phyloP scores from a whole-genome alignment of 1,140 invertebrate species.

The Catajapyx aquilonaris region DNA sequence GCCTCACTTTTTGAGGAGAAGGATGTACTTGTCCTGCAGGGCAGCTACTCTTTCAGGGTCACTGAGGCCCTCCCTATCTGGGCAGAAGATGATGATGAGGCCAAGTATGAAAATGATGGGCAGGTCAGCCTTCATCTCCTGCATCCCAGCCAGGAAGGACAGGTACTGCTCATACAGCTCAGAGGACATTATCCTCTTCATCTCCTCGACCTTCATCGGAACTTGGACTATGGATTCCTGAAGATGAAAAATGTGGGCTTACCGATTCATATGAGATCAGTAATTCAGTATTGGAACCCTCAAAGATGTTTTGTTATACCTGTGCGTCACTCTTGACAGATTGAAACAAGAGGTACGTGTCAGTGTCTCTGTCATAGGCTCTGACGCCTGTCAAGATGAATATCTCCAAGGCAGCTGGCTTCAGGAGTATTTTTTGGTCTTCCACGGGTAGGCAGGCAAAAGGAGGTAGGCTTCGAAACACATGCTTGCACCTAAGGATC shows the following conservation, averaged over 20 bases:
- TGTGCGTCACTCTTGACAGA: conserved; percentile 8
- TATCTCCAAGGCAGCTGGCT: conserved; percentile 8
- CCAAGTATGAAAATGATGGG: conserved; percentile 26
- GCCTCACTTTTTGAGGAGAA: too few relatives aligned
- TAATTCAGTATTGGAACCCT: conserved; percentile 1
- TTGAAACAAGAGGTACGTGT: conserved; percentile 7
- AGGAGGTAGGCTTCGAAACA: conserved; percentile 5
- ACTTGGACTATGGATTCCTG: not conserved
- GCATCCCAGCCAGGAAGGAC: conserved; percentile 21
- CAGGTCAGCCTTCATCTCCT: conserved; percentile 25
- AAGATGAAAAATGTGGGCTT: conserved; percentile 9
- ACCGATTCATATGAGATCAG: conserved; percentile 3
- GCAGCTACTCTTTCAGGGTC: too few relatives aligned
- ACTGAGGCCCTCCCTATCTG: conserved; percentile 25
- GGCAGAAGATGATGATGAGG: conserved; percentile 25
- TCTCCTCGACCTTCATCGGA: conserved; percentile 12
- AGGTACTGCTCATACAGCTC: conserved; percentile 27
- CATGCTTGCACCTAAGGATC: too few relatives aligned
- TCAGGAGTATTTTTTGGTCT: conserved; percentile 12
- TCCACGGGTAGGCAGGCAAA: conserved; percentile 7
- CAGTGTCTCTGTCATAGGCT: too few relatives aligned
- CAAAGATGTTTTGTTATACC: conserved; percentile 9
- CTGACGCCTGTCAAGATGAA: conserved; percentile 10
- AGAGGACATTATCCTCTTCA: conserved; percentile 15
- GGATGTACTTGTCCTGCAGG: too few relatives aligned